Percentiles rank a stretch among this genome's conserved stretches.
These are phyloP conservation scores for Pangasius macronema DNA, from an alignment of 2,797 vertebrate species.

Conservation along the genomic window DNA sequence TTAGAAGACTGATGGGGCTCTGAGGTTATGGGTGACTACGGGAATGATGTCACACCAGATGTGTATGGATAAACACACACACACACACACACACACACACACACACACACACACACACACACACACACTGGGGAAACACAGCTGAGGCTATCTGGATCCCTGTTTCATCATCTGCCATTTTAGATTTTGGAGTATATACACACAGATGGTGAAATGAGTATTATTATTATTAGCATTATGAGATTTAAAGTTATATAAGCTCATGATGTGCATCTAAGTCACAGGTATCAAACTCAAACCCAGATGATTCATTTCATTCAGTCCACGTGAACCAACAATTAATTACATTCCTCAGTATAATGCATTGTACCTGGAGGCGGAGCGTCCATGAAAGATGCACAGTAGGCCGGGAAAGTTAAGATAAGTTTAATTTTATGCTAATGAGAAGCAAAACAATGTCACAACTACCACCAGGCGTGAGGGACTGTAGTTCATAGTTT, in stretches of 20 bases:
- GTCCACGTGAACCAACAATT: not conserved
- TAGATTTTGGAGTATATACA: not conserved
- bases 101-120: conserved; percentile 19
- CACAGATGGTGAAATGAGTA: not conserved
- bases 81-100: conserved; percentile 35
- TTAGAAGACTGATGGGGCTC: conserved; percentile 23
- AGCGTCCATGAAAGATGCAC: not conserved
- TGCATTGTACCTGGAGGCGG: not conserved
- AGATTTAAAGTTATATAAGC: not conserved
- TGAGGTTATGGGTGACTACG: not conserved
- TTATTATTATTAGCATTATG: not conserved
- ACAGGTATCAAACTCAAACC: not conserved
- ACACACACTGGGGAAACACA: conserved; percentile 43
- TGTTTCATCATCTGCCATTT: not conserved
- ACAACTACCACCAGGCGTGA: not conserved
- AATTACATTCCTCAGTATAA: not conserved
- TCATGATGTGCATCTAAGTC: not conserved
- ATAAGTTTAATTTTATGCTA: not conserved
- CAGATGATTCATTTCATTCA: not conserved
- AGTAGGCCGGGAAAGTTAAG: not conserved
- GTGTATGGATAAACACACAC: conserved; percentile 43
- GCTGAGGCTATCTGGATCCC: conserved; percentile 32
- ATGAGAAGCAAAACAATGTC: not conserved
- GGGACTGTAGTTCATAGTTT: not conserved
- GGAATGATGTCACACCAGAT: conserved; percentile 46